Evolutionary conservation across 2,888 invertebrate species (phyloP).

Genomic region (Catocala nupta): DNA sequence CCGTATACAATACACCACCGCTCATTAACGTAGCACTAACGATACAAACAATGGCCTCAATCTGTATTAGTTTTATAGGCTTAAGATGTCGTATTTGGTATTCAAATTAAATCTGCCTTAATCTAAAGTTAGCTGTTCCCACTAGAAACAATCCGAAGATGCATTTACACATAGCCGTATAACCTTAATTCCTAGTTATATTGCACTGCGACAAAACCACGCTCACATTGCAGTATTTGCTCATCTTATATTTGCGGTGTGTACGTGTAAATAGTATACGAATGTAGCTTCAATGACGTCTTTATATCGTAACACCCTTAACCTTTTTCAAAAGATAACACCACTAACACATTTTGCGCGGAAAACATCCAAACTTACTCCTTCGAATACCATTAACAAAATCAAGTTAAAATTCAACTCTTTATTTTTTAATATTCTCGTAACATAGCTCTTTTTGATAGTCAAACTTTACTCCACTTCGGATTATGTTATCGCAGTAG

Average conservation of each 20-base stretch:
- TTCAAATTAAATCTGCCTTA: too few species aligned
- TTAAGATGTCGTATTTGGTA: too few species aligned
- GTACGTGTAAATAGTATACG: conserved; percentile 14
- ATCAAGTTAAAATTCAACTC: conserved; percentile 8
- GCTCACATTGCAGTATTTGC: conserved; percentile 42
- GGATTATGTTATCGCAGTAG: conserved; percentile 8
- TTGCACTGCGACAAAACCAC: conserved; percentile 38
- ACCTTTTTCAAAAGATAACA: neutral
- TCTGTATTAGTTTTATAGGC: too few species aligned
- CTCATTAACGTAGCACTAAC: too few species aligned
- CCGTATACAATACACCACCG: too few species aligned
- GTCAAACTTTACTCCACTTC: conserved; percentile 5
- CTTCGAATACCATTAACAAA: neutral
- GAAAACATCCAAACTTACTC: neutral
- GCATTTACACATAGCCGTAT: conserved; percentile 1
- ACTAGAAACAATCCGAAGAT: neutral
- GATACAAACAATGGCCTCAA: too few species aligned
- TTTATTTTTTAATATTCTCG: conserved; percentile 14
- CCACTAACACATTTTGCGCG: too few species aligned
- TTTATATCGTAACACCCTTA: neutral
- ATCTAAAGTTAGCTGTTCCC: too few species aligned
- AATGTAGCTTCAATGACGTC: neutral
- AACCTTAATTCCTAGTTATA: conserved; percentile 32
- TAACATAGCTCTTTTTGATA: conserved; percentile 13
- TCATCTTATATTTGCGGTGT: conserved; percentile 21